These are phyloP conservation scores for Acrossocheilus fasciatus DNA, from an alignment of 2,797 vertebrate species.

Conservation along the genomic window DNA sequence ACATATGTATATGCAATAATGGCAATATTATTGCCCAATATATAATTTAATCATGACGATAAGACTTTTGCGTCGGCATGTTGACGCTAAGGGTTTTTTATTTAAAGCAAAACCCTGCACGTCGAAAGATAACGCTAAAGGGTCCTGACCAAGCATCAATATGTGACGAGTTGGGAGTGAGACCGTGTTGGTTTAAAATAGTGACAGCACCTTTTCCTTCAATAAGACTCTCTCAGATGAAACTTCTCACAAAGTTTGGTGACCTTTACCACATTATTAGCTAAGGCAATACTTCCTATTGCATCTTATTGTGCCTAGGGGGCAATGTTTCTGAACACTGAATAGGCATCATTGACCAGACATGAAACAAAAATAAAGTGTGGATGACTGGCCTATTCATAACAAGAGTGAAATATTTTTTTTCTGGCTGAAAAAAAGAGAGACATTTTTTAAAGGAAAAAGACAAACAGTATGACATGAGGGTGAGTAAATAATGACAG, in stretches of 20 bases:
- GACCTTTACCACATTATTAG: not conserved
- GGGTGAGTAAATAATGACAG: not conserved
- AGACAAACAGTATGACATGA: not conserved
- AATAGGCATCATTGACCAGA: not conserved
- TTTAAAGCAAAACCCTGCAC: no score
- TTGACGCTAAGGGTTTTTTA: no score
- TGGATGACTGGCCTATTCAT: not conserved
- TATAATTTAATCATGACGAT: no score
- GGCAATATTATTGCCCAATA: no score
- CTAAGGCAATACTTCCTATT: not conserved
- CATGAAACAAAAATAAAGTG: not conserved
- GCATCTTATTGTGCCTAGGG: not conserved
- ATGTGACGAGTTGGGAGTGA: no score
- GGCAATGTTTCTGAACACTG: not conserved
- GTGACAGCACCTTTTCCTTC: not conserved
- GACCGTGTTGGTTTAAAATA: not conserved
- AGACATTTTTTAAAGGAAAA: not conserved
- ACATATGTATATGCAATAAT: no score
- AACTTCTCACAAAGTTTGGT: not conserved
- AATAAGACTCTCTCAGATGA: not conserved
- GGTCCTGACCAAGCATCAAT: no score
- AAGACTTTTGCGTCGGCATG: no score
- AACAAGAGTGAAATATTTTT: not conserved
- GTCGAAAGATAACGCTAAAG: no score
- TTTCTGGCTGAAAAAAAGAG: no score